Base-by-base conservation (phyloP, 2,797 vertebrate genomes). In the Aeoliscus strigatus region DNA sequence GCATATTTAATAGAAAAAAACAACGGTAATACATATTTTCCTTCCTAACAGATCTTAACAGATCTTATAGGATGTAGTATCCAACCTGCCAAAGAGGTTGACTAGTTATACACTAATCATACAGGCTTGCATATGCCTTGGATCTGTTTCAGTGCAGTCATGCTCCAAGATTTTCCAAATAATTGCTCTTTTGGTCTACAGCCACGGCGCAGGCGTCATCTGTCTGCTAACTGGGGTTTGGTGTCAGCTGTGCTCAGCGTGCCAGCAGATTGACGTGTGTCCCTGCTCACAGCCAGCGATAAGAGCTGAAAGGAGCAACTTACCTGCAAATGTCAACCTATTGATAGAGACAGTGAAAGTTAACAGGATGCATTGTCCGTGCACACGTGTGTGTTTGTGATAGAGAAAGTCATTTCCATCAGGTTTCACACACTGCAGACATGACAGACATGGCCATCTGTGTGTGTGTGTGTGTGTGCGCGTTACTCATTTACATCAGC, bases 311-410 rank as follows among this genome's bases (percentile, higher is more conserved):
- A 57, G 62, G 57, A 58, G 44, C 39, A 10, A 15, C 48, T 48
- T 54, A 75, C 63, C 66, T 74, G 64, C 53, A 65, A 73, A 79
- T 72, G 70, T 60, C 61, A 70, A 16, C 8, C 39, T 30, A 27
- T 12, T 66, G 70, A 77, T 60, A 60, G 52, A 58, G 51, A 52
- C 48, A 51, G 40, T 26, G 32, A 43, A 43, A 33, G 73, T 62
- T 71, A 75, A 74, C 63, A 1, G 27, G 15, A 12, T 8, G 27
- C 38, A 10, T 27, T 39, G 66, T 28, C 23, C 28, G 39, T 14
- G 52, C 16, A 13, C n/a, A 24, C 9, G 18, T 14, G 2, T 32
- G 39, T 50, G 42, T 41, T 17, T 23, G 21, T 23, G 21, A 4
- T 4, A n/a, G n/a, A n/a, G n/a, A n/a, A n/a, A n/a, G n/a, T n/a